A percentile compares a stretch with the other conserved stretches of the same genome.
Evolutionary conservation across 2,888 invertebrate genomes (phyloP).

Genomic region (Axea sp.): DNA sequence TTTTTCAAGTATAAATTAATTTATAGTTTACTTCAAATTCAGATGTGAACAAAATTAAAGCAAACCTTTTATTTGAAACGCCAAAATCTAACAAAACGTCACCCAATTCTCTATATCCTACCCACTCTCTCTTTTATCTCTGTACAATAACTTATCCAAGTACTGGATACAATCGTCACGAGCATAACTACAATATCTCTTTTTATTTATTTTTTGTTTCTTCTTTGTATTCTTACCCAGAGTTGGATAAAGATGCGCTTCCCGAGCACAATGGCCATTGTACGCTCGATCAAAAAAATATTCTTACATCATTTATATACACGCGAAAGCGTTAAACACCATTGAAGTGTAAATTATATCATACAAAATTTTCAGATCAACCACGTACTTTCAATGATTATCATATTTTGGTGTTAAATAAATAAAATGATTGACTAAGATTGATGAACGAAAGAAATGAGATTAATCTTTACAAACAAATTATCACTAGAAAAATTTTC

Average conservation of each 20-base stretch:
- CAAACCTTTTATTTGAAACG: not conserved
- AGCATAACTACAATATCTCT: slow-evolving; percentile 61
- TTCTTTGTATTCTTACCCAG: slow-evolving; percentile 27
- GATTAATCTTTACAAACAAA: no score
- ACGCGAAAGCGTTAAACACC: slow-evolving; percentile 66
- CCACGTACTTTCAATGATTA: no score
- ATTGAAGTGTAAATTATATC: slow-evolving; percentile 15
- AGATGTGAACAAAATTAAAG: no score
- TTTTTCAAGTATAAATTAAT: no score
- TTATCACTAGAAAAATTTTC: no score
- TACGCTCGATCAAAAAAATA: slow-evolving; percentile 69
- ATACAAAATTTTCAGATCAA: no score
- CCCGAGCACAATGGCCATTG: slow-evolving; percentile 67
- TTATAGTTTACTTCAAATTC: no score
- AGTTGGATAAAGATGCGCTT: slow-evolving; percentile 38
- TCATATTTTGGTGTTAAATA: no score
- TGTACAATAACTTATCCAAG: slow-evolving; percentile 63
- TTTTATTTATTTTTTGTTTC: slow-evolving; percentile 45
- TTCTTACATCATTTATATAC: slow-evolving; percentile 63
- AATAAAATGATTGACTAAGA: no score
- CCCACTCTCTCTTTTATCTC: slow-evolving; percentile 25
- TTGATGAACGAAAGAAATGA: no score
- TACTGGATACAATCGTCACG: slow-evolving; percentile 59
- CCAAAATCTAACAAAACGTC: slow-evolving; percentile 47
- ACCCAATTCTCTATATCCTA: slow-evolving; percentile 56